Base-by-base conservation (phyloP, 2,797 vertebrate genomes). In the Hyperoplus immaculatus region DNA sequence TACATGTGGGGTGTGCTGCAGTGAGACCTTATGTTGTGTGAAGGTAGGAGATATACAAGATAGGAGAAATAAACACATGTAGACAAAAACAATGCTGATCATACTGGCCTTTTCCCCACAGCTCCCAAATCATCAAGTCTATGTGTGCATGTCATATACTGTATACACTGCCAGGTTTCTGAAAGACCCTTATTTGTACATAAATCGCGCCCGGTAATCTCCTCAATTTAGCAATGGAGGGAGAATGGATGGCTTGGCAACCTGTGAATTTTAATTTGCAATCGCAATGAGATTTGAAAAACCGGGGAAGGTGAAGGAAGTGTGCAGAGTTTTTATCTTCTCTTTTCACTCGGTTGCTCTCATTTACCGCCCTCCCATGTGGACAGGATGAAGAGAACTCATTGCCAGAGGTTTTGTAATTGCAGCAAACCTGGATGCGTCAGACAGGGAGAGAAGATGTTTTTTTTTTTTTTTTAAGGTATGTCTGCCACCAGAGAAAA, bases 221-320 rank as follows among this genome's bases (percentile, higher is more conserved):
- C 91, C 80, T 88, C 90, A 91, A 94, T 94, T 95, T 95, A 84
- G 87, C 91, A 93, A 86, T 62, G 69, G 81, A 86, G 81, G 81
- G 84, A 91, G 88, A 93, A 92, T 88, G 83, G 87, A 92, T 90
- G 88, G 89, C 88, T 93, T 89, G 87, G 92, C 92, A 93, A 89
- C 64, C 80, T 60, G 47, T 91, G 88, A 85, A 91, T 92, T 90
- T 89, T 92, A 92, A 94, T 95, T 93, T 94, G 81, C 89, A 81
- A 78, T 84, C 83, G 88, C 87, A 88, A 90, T 85, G 85, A 92
- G 83, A 93, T 75, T 29, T 69, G 78, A 77, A 82, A 75, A 29
- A 29, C 29, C 29, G 83, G 68, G 72, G 89, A 90, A 81, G 84
- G 84, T 82, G 89, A 77, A 84, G 81, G 80, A 76, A 86, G 80